A percentile compares a stretch with the other conserved stretches of the same genome.
Conservation (phyloP, 2,888 invertebrate species). For the Erynnis tages region DNA sequence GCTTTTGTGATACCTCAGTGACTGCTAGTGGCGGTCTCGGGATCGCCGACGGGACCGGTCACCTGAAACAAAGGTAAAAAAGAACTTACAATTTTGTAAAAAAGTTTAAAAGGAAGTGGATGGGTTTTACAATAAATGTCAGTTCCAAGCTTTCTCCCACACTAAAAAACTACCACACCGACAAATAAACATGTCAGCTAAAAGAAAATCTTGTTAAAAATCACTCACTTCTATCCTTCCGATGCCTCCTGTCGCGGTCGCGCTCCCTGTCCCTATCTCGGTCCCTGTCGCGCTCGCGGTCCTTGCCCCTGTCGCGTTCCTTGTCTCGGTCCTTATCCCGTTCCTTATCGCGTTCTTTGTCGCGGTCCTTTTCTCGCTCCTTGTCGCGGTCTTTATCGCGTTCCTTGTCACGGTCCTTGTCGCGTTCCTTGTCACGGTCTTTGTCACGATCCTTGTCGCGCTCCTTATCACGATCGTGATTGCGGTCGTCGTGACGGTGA, state of each 20-base stretch:
- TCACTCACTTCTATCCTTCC: constrained; percentile 67
- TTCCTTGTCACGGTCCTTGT: constrained; percentile 28
- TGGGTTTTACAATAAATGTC: too few relatives aligned
- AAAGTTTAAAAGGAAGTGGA: too few relatives aligned
- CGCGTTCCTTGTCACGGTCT: constrained; percentile 48
- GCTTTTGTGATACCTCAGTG: constrained; percentile 81
- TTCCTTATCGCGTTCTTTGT: constrained; percentile 66
- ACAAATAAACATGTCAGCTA: too few relatives aligned
- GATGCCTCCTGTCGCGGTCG: constrained; percentile 51
- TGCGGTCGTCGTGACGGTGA: constrained; percentile 36
- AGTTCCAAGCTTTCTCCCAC: too few relatives aligned
- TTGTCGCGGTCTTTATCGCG: constrained; percentile 41
- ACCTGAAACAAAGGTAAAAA: constrained; percentile 42
- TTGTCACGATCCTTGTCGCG: constrained; percentile 33
- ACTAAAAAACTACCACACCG: too few relatives aligned
- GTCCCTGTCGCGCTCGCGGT: constrained; percentile 40
- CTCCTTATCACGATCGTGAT: constrained; percentile 31
- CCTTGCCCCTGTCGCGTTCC: constrained; percentile 40
- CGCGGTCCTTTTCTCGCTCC: not conserved
- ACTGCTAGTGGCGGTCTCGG: constrained; percentile 71
- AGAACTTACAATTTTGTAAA: not conserved
- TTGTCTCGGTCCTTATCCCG: constrained; percentile 57
- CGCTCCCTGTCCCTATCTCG: constrained; percentile 50
- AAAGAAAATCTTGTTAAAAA: not conserved
- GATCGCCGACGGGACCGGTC: constrained; percentile 72